Evolutionary conservation across 2,888 invertebrate genomes (phyloP), one percentile per base, ranked within the genome.

Genomic region (Asteroscopus sphinx): DNA sequence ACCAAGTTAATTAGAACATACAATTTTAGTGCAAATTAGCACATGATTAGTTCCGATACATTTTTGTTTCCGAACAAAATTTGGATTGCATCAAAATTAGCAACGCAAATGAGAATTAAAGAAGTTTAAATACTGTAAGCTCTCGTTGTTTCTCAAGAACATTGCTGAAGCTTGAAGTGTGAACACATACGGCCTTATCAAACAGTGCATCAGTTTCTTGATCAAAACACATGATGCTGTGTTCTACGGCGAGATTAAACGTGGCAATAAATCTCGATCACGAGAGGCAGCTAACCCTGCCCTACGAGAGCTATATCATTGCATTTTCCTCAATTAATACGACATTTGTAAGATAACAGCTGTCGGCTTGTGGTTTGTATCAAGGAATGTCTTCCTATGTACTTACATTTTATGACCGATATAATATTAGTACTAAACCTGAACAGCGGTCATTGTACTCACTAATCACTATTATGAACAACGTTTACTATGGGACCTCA

Each of bases 321-420:
- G 40, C 47, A 45, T 67, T 67, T 67, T 56, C 67, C 65, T 67
- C 65, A 69, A 67, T 67, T 69, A 63, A 64, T 64, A 44, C 40
- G 16, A 64, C 70, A 49, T 44, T 64, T 56, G 64, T 55, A 33
- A 26, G 15, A 32, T 32, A 44, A 65, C 21, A 9, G 35, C 28
- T 63, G 48, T 46, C 40, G 51, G 35, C 9, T 41, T 6, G 12
- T 5, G 28, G 51, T 21, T 6, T 21, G 28, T 60, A 60, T 60
- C 61, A 42, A 30, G 21, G 49, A 65, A 65, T 61, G 51, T 32
- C 33, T 65, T 68, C 47, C 39, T 49, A 58, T 21, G 28, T 28
- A 8, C n/a, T n/a, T n/a, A n/a, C n/a, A n/a, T n/a, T n/a, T n/a
- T n/a, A n/a, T n/a, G n/a, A n/a, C n/a, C n/a, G n/a, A n/a, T n/a